These are phyloP conservation scores for Psammodynastes pulverulentus DNA, from an alignment of 2,113 vertebrate genomes.

Conservation along the genomic window DNA sequence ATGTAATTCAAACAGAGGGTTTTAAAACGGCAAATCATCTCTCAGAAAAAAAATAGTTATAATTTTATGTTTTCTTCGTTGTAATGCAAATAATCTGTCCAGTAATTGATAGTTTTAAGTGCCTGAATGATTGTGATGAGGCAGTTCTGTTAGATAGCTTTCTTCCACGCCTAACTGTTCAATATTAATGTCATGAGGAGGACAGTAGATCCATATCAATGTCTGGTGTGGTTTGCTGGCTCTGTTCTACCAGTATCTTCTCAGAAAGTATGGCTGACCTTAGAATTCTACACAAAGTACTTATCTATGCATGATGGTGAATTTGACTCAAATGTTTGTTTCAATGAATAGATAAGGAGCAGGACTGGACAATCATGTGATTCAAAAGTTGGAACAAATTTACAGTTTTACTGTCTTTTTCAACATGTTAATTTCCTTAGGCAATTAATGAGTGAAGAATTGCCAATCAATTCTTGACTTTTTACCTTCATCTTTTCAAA, in stretches of 20 bases:
- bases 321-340: not conserved
- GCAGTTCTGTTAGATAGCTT: not conserved
- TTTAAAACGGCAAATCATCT: not conserved
- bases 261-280: not conserved
- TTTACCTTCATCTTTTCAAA: constrained; percentile 1
- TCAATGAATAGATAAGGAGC: not conserved
- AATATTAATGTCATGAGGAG: not conserved
- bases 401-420: not conserved
- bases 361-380: not conserved
- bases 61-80: not conserved
- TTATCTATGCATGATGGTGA: not conserved
- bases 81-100: not conserved
- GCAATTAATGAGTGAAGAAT: not conserved
- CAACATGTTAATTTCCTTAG: not conserved
- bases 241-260: not conserved
- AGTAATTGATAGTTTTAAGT: not conserved
- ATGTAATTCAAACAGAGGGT: not conserved
- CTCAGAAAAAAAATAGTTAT: not conserved
- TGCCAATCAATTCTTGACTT: not conserved
- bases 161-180: not conserved
- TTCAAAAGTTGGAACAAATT: not conserved
- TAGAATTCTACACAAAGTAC: not conserved
- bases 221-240: not conserved
- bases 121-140: not conserved
- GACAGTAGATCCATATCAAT: not conserved